phyloP scores from a whole-genome alignment of 2,113 vertebrate genomes.

The Capreolus pygargus region DNA sequence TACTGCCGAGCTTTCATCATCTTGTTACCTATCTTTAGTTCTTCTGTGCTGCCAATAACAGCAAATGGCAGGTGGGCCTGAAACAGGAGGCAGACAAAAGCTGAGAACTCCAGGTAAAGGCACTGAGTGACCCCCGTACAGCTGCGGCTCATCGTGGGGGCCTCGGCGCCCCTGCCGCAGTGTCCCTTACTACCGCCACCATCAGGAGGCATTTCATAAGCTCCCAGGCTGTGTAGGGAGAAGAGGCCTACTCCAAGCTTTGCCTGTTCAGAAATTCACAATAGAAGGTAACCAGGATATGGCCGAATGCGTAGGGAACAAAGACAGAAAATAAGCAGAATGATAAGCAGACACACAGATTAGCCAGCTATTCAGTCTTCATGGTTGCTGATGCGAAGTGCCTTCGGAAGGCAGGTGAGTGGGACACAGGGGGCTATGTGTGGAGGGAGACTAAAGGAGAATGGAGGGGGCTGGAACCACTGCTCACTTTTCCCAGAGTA shows the following conservation, averaged over 20 bases:
- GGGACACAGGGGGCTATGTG: neutral
- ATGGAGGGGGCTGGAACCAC: neutral
- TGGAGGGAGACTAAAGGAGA: neutral
- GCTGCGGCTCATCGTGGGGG: neutral
- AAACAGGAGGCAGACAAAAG: conserved; percentile 58
- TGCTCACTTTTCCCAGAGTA: neutral
- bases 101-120: neutral
- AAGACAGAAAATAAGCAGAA: neutral
- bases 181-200: neutral
- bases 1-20: conserved; percentile 99
- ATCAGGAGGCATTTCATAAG: neutral
- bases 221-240: neutral
- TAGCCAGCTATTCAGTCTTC: neutral
- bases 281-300: neutral
- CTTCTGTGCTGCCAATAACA: conserved; percentile 97
- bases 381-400: neutral
- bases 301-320: neutral
- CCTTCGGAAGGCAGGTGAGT: neutral
- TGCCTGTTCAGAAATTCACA: conserved; percentile 7
- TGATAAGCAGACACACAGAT: neutral
- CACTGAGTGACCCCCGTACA: neutral
- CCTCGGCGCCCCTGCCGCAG: neutral
- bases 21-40: conserved; percentile 98
- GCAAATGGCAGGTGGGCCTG: conserved; percentile 98
- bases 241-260: neutral